These are phyloP conservation scores for Tychaedon coryphoeus DNA, from an alignment of 2,113 vertebrate genomes.

Conservation along the genomic window DNA sequence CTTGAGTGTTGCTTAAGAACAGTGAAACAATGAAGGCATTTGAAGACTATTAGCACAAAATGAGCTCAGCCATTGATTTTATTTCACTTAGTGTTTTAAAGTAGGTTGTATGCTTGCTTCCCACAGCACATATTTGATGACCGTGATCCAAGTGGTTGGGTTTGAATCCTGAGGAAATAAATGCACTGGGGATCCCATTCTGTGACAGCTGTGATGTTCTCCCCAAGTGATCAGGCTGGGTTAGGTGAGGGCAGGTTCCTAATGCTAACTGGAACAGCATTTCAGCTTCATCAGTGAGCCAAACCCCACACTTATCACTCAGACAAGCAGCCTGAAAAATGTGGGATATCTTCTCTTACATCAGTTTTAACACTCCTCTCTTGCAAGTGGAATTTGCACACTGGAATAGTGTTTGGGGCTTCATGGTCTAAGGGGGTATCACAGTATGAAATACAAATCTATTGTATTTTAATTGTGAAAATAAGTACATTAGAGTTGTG, in stretches of 20 bases:
- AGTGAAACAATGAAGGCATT: conserved; percentile 33
- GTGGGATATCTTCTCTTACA: background rate
- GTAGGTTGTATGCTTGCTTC: conserved; percentile 5
- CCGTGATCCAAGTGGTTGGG: background rate
- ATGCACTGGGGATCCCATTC: background rate
- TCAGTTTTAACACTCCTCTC: background rate
- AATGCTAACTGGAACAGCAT: background rate
- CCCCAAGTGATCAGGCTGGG: background rate
- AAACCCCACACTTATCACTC: background rate
- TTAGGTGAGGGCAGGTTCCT: background rate
- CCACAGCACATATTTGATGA: background rate
- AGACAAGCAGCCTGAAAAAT: background rate
- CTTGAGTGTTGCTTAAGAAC: conserved; percentile 21
- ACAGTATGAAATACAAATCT: background rate
- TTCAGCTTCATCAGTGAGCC: background rate
- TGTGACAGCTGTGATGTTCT: background rate
- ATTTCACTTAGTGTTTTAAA: conserved; percentile 55
- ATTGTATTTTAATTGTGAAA: background rate
- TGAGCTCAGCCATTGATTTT: conserved; percentile 59
- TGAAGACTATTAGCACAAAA: conserved; percentile 58
- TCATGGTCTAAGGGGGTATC: background rate
- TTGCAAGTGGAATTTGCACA: background rate
- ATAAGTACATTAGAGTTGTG: background rate
- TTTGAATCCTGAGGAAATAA: background rate
- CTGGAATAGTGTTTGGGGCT: background rate